Conservation (phyloP, 2,797 vertebrate genomes). For the Argentina silus region DNA sequence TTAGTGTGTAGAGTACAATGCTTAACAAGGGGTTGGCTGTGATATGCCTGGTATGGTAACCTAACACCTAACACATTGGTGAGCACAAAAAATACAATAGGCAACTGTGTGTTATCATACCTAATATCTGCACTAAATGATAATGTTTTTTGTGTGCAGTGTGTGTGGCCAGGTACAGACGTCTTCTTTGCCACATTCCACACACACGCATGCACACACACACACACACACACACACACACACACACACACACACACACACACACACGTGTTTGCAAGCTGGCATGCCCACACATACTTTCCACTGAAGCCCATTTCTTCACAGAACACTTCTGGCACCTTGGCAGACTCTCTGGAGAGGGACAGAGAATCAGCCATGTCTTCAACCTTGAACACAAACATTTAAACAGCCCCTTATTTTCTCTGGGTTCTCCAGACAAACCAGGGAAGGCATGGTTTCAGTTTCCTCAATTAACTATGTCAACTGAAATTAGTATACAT, state of each 20-base stretch:
- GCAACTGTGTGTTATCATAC: too few relatives aligned
- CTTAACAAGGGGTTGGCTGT: too few relatives aligned
- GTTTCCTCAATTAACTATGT: background rate
- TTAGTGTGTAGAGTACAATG: too few relatives aligned
- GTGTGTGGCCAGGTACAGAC: background rate
- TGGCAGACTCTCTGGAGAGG: background rate
- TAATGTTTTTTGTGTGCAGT: background rate
- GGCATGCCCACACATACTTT: background rate
- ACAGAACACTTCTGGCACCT: background rate
- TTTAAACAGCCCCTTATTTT: background rate
- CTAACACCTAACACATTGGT: too few relatives aligned
- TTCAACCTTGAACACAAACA: background rate
- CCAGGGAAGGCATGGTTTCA: background rate
- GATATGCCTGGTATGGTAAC: too few relatives aligned
- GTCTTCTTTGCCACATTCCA: background rate
- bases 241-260: background rate
- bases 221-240: background rate
- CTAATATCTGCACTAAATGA: too few relatives aligned
- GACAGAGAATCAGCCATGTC: slow-evolving; percentile 12
- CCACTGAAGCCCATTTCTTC: too few relatives aligned
- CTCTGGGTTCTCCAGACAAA: background rate
- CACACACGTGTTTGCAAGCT: background rate
- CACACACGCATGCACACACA: background rate
- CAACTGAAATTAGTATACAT: background rate
- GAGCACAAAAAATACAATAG: background rate